These are phyloP conservation scores for Marcusenius ussheri DNA, from an alignment of 2,113 vertebrate genomes.

Conservation along the genomic window DNA sequence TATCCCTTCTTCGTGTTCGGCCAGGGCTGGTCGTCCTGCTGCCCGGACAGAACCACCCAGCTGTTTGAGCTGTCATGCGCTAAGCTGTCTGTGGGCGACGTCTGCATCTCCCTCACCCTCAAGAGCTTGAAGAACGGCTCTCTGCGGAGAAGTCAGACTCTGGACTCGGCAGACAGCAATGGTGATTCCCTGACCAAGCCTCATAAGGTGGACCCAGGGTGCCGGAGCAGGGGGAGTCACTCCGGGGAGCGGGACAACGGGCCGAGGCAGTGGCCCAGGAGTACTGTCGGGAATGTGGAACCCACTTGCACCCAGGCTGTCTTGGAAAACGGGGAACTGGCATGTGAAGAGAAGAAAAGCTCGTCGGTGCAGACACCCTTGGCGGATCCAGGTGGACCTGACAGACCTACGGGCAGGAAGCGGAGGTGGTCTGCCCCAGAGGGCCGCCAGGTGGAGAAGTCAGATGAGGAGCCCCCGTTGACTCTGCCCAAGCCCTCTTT, in stretches of 20 bases:
- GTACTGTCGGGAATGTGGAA: slow-evolving; percentile 25
- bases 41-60: slow-evolving; percentile 90
- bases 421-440: slow-evolving; percentile 98
- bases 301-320: slow-evolving; percentile 51
- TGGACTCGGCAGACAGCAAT: slow-evolving; percentile 49
- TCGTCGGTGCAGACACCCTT: slow-evolving; percentile 60
- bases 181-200: slow-evolving; percentile 71
- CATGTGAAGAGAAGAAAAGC: slow-evolving; percentile 50
- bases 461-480: slow-evolving; percentile 82
- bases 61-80: slow-evolving; percentile 94
- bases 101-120: slow-evolving; percentile 95
- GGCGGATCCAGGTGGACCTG: slow-evolving; percentile 63
- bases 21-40: slow-evolving; percentile 98
- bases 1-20: slow-evolving; percentile 99
- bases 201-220: slow-evolving; percentile 65
- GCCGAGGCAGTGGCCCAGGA: slow-evolving; percentile 49
- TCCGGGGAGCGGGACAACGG: slow-evolving; percentile 64
- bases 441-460: slow-evolving; percentile 82
- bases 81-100: slow-evolving; percentile 94
- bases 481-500: slow-evolving; percentile 93
- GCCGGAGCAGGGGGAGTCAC: slow-evolving; percentile 54
- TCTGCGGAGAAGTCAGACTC: slow-evolving; percentile 41
- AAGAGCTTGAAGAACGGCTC: slow-evolving; percentile 85
- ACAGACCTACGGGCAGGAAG: slow-evolving; percentile 70
- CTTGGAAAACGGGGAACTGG: slow-evolving; percentile 71